Evolutionary conservation across 2,113 vertebrate genomes (phyloP).

Genomic region (Macrotus californicus): DNA sequence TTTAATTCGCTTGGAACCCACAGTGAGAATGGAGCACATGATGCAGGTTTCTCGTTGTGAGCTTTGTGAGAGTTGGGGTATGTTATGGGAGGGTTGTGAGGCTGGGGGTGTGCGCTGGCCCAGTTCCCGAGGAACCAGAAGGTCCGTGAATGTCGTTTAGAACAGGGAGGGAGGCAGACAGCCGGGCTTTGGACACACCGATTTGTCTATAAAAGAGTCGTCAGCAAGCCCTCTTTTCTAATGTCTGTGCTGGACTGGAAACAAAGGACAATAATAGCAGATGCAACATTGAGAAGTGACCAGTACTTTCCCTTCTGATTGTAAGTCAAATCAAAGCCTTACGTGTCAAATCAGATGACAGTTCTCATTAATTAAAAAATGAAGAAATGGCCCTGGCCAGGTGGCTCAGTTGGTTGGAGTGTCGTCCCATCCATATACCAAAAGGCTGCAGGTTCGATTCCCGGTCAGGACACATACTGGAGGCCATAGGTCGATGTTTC

Average conservation of each 20-base stretch:
- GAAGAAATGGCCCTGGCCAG: too few relatives aligned
- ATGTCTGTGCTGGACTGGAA: not conserved
- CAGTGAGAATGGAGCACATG: not conserved
- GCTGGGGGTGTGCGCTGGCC: not conserved
- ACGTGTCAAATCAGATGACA: not conserved
- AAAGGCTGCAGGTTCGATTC: too few relatives aligned
- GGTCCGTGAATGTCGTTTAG: accelerated
- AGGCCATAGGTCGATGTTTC: too few relatives aligned
- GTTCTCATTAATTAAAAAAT: not conserved
- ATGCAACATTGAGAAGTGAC: not conserved
- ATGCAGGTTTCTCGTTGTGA: accelerated
- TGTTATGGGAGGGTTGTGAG: accelerated
- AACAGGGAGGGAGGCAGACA: not conserved
- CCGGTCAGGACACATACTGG: too few relatives aligned
- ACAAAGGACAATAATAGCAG: not conserved
- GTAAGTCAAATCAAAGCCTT: not conserved
- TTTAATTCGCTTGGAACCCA: constrained; percentile 13
- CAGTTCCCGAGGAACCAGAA: not conserved
- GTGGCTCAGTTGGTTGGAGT: too few relatives aligned
- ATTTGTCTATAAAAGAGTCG: not conserved
- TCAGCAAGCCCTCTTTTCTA: not conserved
- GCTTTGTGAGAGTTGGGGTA: not conserved
- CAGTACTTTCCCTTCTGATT: not conserved
- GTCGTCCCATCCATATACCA: too few relatives aligned
- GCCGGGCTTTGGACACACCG: not conserved